Conservation (phyloP, 64 coral and sea anemone species). For the Dendronephthya gigantea region DNA sequence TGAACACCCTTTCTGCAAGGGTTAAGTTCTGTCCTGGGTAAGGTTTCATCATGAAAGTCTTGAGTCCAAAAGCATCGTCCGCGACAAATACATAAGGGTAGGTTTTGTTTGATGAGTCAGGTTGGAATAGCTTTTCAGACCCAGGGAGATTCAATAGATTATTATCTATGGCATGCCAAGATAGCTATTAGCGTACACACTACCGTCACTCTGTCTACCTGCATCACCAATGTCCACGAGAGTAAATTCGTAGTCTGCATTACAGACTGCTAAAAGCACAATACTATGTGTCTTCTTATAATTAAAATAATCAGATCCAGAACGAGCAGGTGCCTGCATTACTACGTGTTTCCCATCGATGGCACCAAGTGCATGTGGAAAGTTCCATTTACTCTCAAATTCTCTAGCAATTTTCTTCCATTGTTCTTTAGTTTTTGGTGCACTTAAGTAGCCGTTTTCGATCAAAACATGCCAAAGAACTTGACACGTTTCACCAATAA, state of each 20-base stretch:
- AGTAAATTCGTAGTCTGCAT: no score
- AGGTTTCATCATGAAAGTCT: neutral
- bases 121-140: neutral
- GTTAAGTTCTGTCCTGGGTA: neutral
- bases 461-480: neutral
- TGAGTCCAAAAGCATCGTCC: neutral
- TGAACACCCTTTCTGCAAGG: neutral
- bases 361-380: neutral
- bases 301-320: neutral
- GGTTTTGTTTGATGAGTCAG: neutral
- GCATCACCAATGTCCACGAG: neutral
- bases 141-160: neutral
- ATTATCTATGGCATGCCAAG: constrained; percentile 4
- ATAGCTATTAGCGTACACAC: neutral
- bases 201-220: neutral
- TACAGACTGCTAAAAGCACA: no score
- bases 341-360: neutral
- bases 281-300: neutral
- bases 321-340: neutral
- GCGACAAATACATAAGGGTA: neutral
- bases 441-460: neutral
- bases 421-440: neutral
- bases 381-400: neutral
- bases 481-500: neutral
- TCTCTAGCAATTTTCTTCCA: neutral